Percentiles rank a stretch among this genome's conserved stretches.
Evolutionary conservation across 2,113 vertebrate species (phyloP).

Genomic region (Hippopotamus amphibius): DNA sequence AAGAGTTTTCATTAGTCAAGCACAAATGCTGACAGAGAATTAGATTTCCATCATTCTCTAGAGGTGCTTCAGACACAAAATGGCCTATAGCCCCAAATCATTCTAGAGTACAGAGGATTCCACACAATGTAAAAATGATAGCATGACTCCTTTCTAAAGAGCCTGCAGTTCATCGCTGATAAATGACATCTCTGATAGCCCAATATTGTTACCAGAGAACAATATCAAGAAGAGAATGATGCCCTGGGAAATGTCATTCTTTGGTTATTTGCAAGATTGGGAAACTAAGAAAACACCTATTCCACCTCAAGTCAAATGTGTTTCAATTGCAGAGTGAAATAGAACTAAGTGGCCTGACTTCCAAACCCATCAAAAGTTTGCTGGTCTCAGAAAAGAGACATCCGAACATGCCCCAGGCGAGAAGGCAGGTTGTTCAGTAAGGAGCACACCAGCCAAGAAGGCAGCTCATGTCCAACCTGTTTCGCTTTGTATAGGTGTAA

Average conservation of each 20-base stretch:
- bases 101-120: not conserved
- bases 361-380: constrained; percentile 1
- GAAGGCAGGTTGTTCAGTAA: not conserved
- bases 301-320: not conserved
- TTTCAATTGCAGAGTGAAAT: not conserved
- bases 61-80: not conserved
- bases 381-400: not conserved
- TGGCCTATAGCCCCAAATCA: not conserved
- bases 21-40: not conserved
- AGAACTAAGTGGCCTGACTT: not conserved
- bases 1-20: not conserved
- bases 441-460: not conserved
- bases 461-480: not conserved
- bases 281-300: constrained; percentile 45
- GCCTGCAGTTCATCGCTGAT: not conserved
- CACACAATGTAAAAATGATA: not conserved
- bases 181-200: not conserved
- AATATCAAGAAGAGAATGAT: not conserved
- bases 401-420: not conserved
- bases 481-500: not conserved
- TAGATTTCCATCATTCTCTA: constrained; percentile 4
- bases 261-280: not conserved
- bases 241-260: not conserved
- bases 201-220: not conserved
- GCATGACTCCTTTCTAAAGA: not conserved